Conservation (phyloP, 2,888 invertebrate species). For the Actias luna region DNA sequence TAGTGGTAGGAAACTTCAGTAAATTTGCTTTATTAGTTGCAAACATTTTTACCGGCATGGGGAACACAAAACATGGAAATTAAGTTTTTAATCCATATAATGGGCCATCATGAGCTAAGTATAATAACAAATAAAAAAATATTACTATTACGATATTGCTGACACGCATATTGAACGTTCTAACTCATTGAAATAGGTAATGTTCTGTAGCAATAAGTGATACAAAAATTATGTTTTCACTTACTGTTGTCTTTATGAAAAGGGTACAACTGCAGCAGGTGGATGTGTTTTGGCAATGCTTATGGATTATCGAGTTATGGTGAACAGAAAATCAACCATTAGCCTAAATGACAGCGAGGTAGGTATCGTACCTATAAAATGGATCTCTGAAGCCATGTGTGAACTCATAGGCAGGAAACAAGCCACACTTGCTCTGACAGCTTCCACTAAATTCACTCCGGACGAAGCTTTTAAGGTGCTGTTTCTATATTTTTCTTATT, state of each 20-base stretch:
- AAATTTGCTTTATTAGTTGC: too few species aligned
- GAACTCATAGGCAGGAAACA: neutral
- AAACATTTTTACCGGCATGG: too few species aligned
- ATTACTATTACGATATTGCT: too few species aligned
- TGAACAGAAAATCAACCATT: neutral
- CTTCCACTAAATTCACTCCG: neutral
- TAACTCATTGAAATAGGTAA: neutral
- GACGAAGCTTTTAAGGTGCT: neutral
- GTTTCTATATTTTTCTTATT: neutral
- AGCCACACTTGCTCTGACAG: neutral
- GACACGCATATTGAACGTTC: too few species aligned
- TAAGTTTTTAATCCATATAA: too few species aligned
- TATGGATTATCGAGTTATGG: neutral
- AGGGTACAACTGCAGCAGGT: conserved; percentile 5
- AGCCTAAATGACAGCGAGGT: neutral
- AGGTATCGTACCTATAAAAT: neutral
- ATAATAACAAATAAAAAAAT: too few species aligned
- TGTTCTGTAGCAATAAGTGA: too few species aligned
- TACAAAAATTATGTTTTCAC: neutral
- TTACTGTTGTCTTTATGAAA: neutral
- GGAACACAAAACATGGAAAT: too few species aligned
- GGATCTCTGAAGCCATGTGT: conserved; percentile 3
- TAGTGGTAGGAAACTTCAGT: too few species aligned
- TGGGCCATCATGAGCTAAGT: too few species aligned
- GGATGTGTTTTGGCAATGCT: neutral